Base-by-base conservation (phyloP, 2,888 invertebrate species). In the Hofmannophila pseudospretella region DNA sequence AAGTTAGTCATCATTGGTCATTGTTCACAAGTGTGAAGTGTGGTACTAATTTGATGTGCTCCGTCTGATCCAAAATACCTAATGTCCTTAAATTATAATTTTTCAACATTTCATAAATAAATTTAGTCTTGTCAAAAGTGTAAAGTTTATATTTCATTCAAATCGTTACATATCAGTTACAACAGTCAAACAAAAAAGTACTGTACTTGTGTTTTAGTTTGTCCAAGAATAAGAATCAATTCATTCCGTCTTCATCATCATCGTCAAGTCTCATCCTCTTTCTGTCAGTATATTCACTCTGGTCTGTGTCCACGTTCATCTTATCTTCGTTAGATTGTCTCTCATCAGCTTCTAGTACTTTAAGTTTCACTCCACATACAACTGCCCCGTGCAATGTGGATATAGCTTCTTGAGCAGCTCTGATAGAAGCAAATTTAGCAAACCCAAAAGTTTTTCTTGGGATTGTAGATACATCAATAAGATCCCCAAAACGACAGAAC, bases 391-490 rank as follows among this genome's bases (percentile, higher is more conserved):
- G 94, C 22, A 98, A 73, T 5, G 67, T 68, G 30, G 42, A 64
- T 34, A 95, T 94, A 2, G 96, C 96, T 48, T 91, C 89, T 46
- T 91, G 89, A 0, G 97, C 97, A 44, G 94, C 91, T 32, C 90
- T 91, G 36, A 89, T 88, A 23, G 89, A 91, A 3, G 96, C 94
- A 84, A 94, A 98, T 69, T 95, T 96, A 1, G 94, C 97, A 80
- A 96, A 98, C 0, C 97, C 97, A 82, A 94, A 97, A 63, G 95
- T 97, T 74, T 96, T 95, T 62, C 96, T 94, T 36, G 93, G 93
- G 48, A 97, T 87, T 72, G 96, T 90, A 63, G 94, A 95, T 1
- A 97, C 94, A 68, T 97, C 96, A 49, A 97, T 96, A 2, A 97
- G 88, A 68, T 94, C 92, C 5, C 96, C 97, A 82, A 97, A 98